Conservation (phyloP, 53 echinoderm and acorn worm species). For the Stichopus horrens region DNA sequence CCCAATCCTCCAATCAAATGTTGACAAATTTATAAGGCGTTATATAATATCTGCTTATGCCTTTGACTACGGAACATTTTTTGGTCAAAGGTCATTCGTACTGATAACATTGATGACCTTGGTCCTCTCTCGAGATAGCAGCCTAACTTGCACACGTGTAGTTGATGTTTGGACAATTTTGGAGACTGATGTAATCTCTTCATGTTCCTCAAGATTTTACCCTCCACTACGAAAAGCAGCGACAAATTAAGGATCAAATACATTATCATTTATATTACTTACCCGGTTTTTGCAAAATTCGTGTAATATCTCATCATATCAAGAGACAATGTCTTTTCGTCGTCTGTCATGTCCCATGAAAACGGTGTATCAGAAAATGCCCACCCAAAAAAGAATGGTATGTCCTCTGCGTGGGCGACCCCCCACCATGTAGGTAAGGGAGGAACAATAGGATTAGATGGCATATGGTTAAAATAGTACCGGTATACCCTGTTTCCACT, state of each 20-base stretch:
- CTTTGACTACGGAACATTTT: too few species aligned
- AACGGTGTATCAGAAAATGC: conserved; percentile 30
- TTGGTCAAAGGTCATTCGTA: too few species aligned
- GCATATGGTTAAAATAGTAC: conserved; percentile 67
- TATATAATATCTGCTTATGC: too few species aligned
- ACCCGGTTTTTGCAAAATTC: conserved; percentile 81
- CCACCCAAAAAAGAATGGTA: conserved; percentile 70
- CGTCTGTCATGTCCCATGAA: conserved; percentile 19
- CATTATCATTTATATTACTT: not conserved
- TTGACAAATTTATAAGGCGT: too few species aligned
- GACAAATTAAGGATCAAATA: not conserved
- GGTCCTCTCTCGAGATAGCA: too few species aligned
- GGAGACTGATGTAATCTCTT: too few species aligned
- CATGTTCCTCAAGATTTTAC: too few species aligned
- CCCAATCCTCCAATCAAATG: too few species aligned
- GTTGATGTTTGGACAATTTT: too few species aligned
- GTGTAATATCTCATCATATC: conserved; percentile 67
- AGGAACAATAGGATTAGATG: not conserved
- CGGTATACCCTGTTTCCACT: conserved; percentile 60
- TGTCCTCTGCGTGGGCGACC: conserved; percentile 72
- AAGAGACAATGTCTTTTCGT: conserved; percentile 52
- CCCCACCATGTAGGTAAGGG: conserved; percentile 48
- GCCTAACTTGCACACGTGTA: too few species aligned
- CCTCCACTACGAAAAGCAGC: not conserved
- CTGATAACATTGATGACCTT: too few species aligned